Evolutionary conservation across 2,888 invertebrate species (phyloP), one percentile per base, ranked within the genome.

Genomic region (Neelides folsomi): DNA sequence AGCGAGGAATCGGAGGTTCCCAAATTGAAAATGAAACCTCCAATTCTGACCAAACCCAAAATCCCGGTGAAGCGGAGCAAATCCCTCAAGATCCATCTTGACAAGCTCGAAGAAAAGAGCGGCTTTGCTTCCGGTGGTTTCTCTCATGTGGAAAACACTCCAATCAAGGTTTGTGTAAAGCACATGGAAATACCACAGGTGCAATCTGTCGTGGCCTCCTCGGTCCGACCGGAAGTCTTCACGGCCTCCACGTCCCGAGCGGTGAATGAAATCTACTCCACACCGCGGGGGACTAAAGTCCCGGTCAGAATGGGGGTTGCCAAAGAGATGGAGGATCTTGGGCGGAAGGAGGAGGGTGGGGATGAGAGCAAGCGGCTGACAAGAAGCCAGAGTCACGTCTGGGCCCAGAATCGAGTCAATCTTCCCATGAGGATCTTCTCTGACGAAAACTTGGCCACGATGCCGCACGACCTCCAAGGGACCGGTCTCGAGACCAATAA

Each of bases 1-100:
- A n/a, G 12, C 9, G n/a, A 45, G 45, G 35, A 27, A 10, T 6
- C 8, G 7, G 16, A 36, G 39, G 27, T 27, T 36, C 35, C 27
- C 34, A 19, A 41, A 41, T 16, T n/a, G 1, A 62, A 55, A 39
- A 46, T 49, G 1, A 62, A 64, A 44, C 62, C 62, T 4, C 51
- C 59, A 0, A 38, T 62, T 4, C 41, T 58, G 9, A 49, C 59
- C 9, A 66, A 66, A 46, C 69, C 68, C 5, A 62, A 60, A 38
- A 55, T 68, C 20, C 66, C 68, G 4, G 66, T 71, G 15, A 71
- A 70, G 53, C 61, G 71, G 34, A 71, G 71, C 60, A 71, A 71
- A 59, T 71, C 71, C 10, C 59, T 71, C 20, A 69, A 70, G 63
- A 66, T 67, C 2, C 51, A 37, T 52, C 39, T 45, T 46, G 49